These are phyloP conservation scores for Dermatemys mawii DNA, from an alignment of 2,113 vertebrate species.

Conservation along the genomic window DNA sequence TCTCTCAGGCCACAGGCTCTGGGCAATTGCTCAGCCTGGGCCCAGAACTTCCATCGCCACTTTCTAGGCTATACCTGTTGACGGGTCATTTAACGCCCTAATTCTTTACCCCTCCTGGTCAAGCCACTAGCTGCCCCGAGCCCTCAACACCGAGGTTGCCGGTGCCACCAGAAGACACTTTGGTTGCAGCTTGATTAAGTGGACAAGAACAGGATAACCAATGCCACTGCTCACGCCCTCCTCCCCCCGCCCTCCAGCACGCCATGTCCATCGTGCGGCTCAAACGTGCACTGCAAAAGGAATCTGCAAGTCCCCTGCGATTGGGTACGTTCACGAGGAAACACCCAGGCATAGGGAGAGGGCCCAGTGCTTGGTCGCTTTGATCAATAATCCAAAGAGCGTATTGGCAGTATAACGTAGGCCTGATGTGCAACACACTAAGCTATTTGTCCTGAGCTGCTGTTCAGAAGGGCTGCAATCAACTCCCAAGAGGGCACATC, in stretches of 20 bases:
- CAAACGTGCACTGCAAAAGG: background rate
- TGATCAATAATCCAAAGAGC: background rate
- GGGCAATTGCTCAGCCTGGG: background rate
- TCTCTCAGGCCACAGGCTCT: background rate
- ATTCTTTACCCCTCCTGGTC: too few relatives aligned
- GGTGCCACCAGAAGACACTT: too few relatives aligned
- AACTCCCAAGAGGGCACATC: background rate
- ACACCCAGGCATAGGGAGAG: background rate
- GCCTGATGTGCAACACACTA: background rate
- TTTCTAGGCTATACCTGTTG: background rate
- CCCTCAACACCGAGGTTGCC: too few relatives aligned
- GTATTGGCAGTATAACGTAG: background rate
- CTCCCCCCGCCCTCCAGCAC: background rate
- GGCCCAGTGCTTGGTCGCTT: background rate
- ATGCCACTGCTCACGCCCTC: background rate
- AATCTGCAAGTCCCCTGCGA: background rate
- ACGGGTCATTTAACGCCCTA: too few relatives aligned
- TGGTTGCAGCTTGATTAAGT: background rate
- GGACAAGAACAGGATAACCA: background rate
- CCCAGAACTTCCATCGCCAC: background rate
- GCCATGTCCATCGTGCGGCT: background rate
- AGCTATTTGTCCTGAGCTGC: background rate
- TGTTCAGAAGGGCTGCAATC: background rate
- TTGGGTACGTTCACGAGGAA: background rate
- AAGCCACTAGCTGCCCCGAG: too few relatives aligned